Conservation (phyloP, 2,888 invertebrate species). For the Mayetiola destructor region DNA sequence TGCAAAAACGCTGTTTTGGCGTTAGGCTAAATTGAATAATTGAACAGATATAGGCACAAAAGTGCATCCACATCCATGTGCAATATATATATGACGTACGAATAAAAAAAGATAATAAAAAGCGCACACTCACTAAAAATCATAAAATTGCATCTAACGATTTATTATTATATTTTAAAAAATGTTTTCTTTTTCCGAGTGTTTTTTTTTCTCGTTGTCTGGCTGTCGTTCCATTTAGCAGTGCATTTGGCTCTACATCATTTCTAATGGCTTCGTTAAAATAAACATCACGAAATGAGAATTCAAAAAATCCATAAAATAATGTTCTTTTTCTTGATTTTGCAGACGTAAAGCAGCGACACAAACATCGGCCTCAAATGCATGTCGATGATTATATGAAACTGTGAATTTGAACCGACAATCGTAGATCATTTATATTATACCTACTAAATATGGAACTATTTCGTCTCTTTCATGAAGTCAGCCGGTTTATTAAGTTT, state of each 20-base stretch:
- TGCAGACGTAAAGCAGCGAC: too few species aligned
- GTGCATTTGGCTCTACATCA: background rate
- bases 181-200: background rate
- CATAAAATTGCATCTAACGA: constrained; percentile 7
- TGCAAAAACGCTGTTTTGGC: too few species aligned
- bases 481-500: too few species aligned
- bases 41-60: background rate
- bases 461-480: too few species aligned
- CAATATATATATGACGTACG: too few species aligned
- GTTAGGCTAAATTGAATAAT: constrained; percentile 11
- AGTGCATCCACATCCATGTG: too few species aligned
- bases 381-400: too few species aligned
- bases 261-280: constrained; percentile 1
- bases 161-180: background rate
- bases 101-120: constrained; percentile 3
- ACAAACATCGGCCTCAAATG: too few species aligned
- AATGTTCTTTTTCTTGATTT: too few species aligned
- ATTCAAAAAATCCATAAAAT: constrained; percentile 4
- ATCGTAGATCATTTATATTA: too few species aligned
- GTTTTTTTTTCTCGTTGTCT: background rate
- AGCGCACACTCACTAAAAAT: background rate
- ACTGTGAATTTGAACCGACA: too few species aligned
- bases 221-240: constrained; percentile 3
- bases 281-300: background rate
- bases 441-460: too few species aligned